These are phyloP conservation scores for Athene noctua DNA, from an alignment of 2,113 vertebrate species.

Conservation along the genomic window DNA sequence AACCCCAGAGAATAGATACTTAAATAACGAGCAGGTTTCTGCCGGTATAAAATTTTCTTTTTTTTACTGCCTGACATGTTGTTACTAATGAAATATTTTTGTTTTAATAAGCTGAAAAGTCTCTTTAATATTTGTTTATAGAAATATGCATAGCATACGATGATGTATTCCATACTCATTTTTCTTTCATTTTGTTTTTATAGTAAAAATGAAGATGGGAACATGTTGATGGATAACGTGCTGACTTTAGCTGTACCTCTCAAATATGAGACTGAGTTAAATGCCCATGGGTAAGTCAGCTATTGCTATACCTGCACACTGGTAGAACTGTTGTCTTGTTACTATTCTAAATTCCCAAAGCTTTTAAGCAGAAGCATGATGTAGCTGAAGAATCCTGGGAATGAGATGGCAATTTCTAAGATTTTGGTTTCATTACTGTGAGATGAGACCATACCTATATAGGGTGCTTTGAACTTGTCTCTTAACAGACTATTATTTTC, in stretches of 20 bases:
- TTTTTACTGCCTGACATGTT: not conserved
- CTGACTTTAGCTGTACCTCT: constrained; percentile 78
- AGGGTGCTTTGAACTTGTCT: not conserved
- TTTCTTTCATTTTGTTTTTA: not conserved
- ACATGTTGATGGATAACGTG: constrained; percentile 75
- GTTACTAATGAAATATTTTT: not conserved
- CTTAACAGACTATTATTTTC: not conserved
- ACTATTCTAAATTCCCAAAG: not conserved
- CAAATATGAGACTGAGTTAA: constrained; percentile 83
- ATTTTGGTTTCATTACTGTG: not conserved
- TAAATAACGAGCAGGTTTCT: constrained; percentile 5
- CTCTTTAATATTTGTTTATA: not conserved
- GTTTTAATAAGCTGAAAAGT: not conserved
- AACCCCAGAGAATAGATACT: not conserved
- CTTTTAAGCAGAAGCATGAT: not conserved
- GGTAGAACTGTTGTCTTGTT: not conserved
- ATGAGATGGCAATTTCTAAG: not conserved
- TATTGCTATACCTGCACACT: not conserved
- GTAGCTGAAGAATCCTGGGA: not conserved
- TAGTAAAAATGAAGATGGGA: constrained; percentile 83
- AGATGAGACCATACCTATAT: not conserved
- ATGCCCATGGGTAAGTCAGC: constrained; percentile 84
- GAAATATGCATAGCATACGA: not conserved
- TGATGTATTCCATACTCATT: not conserved
- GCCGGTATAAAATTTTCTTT: not conserved